Percentiles rank a stretch among this genome's conserved stretches.
Evolutionary conservation across 2,113 vertebrate genomes (phyloP).

Genomic region (Odocoileus hemionus): DNA sequence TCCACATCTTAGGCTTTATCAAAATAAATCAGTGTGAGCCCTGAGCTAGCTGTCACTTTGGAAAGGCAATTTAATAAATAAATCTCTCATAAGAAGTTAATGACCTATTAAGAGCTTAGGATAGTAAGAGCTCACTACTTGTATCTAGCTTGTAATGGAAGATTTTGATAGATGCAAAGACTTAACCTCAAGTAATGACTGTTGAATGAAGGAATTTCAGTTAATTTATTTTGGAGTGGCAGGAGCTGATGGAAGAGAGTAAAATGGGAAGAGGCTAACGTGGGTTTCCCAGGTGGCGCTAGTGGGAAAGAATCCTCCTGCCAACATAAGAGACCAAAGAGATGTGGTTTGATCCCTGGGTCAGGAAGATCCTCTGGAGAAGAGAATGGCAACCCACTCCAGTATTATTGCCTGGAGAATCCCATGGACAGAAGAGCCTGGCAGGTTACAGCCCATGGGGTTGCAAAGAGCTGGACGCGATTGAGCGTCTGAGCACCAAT

Average conservation of each 20-base stretch:
- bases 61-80: constrained; percentile 32
- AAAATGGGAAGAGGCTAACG: background rate
- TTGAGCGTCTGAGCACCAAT: background rate
- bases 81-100: constrained; percentile 38
- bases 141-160: background rate
- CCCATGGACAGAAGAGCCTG: background rate
- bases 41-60: background rate
- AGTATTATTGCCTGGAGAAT: background rate
- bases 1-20: background rate
- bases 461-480: background rate
- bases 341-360: background rate
- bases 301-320: background rate
- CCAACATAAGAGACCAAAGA: background rate
- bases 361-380: background rate
- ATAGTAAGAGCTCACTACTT: background rate
- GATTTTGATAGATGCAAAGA: background rate
- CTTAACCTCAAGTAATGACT: background rate
- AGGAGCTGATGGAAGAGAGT: background rate
- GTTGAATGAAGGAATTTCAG: background rate
- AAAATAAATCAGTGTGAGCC: background rate
- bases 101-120: constrained; percentile 21
- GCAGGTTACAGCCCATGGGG: background rate
- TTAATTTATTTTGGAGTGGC: background rate
- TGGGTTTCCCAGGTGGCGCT: background rate
- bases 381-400: background rate